Conservation (phyloP, 2,888 invertebrate genomes). For the Eupithecia vulgata region DNA sequence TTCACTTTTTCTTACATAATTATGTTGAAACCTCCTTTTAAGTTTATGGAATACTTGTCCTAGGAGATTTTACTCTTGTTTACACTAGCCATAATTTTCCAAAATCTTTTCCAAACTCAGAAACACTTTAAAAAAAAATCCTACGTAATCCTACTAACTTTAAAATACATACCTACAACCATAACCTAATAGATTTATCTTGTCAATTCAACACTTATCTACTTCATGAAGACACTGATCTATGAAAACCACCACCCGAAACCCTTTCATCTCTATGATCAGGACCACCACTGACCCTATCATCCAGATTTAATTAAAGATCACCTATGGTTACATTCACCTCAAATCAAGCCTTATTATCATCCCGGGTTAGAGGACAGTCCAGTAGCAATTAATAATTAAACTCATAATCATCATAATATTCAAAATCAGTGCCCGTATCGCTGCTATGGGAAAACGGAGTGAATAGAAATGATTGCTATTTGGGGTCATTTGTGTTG, state of each 20-base stretch:
- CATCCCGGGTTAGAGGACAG: constrained; percentile 37
- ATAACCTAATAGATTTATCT: not conserved
- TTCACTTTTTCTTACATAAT: too few relatives aligned
- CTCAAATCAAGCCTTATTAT: constrained; percentile 46
- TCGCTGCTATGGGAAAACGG: constrained; percentile 79
- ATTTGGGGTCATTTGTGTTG: constrained; percentile 79
- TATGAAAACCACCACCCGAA: constrained; percentile 15
- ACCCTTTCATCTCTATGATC: constrained; percentile 26
- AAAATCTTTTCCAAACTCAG: too few relatives aligned
- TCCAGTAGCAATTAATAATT: constrained; percentile 69
- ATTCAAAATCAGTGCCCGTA: constrained; percentile 82
- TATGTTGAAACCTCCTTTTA: too few relatives aligned
- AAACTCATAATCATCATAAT: constrained; percentile 72
- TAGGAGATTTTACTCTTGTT: too few relatives aligned
- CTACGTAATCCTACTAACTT: too few relatives aligned
- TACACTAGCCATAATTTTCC: too few relatives aligned
- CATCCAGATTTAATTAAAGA: constrained; percentile 53
- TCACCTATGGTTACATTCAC: constrained; percentile 50
- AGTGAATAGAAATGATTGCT: constrained; percentile 78
- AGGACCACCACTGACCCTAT: constrained; percentile 20
- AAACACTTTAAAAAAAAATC: too few relatives aligned
- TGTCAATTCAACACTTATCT: not conserved
- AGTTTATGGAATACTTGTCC: too few relatives aligned
- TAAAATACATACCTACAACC: not conserved
- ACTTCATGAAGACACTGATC: constrained; percentile 3